A percentile compares a stretch with the other conserved stretches of the same genome.
Conservation (phyloP, 2,113 vertebrate species). For the Toxotes jaculatrix region DNA sequence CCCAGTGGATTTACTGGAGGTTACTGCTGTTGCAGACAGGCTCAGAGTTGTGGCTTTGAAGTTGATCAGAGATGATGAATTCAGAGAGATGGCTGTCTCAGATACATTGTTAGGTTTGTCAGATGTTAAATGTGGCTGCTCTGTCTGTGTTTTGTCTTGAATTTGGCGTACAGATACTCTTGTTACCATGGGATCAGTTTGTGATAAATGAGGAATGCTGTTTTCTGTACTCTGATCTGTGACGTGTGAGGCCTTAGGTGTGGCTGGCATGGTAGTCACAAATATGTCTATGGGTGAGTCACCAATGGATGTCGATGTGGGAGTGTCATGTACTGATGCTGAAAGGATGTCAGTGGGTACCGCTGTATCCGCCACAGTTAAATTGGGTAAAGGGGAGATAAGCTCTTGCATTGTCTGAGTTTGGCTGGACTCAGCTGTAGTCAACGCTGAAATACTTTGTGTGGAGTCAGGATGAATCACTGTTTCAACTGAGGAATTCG, state of each 20-base stretch:
- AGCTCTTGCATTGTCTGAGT: background rate
- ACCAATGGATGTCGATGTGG: background rate
- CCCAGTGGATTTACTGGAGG: background rate
- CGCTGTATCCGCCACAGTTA: background rate
- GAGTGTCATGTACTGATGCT: background rate
- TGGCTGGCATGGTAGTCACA: background rate
- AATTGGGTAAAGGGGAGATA: background rate
- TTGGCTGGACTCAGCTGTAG: background rate
- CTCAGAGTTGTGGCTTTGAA: background rate
- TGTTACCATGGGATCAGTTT: background rate
- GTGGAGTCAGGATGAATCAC: background rate
- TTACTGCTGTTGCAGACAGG: background rate
- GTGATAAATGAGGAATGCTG: slow-evolving; percentile 27
- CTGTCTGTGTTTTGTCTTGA: background rate
- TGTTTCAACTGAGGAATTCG: background rate
- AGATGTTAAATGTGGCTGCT: background rate
- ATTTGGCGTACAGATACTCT: background rate
- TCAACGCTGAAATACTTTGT: background rate
- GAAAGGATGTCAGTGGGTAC: background rate
- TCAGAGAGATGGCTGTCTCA: background rate
- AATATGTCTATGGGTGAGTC: background rate
- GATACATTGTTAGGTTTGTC: background rate
- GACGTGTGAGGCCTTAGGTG: background rate
- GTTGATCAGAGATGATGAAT: background rate
- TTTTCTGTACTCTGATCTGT: background rate